A percentile compares a stretch with the other conserved stretches of the same genome.
These are phyloP conservation scores for Brachyistius frenatus DNA, from an alignment of 2,113 vertebrate genomes.

Conservation along the genomic window DNA sequence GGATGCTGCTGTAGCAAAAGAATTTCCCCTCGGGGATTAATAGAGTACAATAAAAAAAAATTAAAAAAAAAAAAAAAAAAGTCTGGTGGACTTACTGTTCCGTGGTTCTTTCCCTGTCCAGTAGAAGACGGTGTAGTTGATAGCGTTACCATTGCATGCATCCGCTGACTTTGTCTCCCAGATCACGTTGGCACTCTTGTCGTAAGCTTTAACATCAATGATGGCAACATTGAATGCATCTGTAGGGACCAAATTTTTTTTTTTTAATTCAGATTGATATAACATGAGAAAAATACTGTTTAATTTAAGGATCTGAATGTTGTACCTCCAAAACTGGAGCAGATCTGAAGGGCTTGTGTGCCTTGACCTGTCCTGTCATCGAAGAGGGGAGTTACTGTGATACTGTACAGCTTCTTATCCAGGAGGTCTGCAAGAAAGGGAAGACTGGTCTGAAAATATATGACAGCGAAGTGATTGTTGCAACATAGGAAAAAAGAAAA, in stretches of 20 bases:
- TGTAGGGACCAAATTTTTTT: background rate
- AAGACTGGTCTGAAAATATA: background rate
- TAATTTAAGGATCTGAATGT: background rate
- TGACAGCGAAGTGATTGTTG: background rate
- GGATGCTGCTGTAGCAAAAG: no score
- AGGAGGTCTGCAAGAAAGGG: conserved; percentile 57
- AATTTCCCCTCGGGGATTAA: no score
- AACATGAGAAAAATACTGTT: background rate
- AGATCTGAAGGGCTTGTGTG: conserved; percentile 43
- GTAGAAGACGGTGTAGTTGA: conserved; percentile 60
- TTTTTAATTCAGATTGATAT: background rate
- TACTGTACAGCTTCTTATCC: conserved; percentile 57
- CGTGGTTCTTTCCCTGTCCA: background rate
- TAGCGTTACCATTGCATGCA: conserved; percentile 47
- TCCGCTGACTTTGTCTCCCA: conserved; percentile 49
- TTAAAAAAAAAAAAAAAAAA: no score
- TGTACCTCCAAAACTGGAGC: conserved; percentile 66
- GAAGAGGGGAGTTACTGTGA: conserved; percentile 75
- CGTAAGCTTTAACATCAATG: background rate
- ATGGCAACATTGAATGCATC: conserved; percentile 46
- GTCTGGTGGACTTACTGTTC: conserved; percentile 52
- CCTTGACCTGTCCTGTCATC: conserved; percentile 53
- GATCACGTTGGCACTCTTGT: conserved; percentile 50
- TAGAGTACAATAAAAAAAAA: no score
- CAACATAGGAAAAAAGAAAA: no score